Conservation (phyloP, 2,888 invertebrate genomes). For the Maniola hyperantus region DNA sequence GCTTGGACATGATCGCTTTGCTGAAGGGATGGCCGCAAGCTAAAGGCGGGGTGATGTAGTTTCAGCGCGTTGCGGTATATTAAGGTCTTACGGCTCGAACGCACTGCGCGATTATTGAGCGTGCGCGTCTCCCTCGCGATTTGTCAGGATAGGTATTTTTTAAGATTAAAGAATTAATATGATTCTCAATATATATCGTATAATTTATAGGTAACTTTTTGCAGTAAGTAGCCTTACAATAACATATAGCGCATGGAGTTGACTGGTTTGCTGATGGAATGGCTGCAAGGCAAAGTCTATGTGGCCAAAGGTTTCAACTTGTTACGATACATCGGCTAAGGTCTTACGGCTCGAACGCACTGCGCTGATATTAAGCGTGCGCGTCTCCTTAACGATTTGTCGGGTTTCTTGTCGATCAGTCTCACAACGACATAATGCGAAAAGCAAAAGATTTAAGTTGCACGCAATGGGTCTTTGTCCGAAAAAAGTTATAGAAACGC, state of each 20-base stretch:
- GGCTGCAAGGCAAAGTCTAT: background rate
- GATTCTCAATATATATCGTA: background rate
- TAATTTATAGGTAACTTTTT: background rate
- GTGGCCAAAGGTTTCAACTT: background rate
- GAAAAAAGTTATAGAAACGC: too few relatives aligned
- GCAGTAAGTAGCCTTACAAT: background rate
- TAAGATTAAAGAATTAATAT: slow-evolving; percentile 1
- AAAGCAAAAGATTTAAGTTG: too few relatives aligned
- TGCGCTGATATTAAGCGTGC: background rate
- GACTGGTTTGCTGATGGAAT: background rate
- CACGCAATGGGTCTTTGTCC: too few relatives aligned
- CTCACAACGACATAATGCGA: too few relatives aligned
- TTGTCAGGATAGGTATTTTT: too few relatives aligned
- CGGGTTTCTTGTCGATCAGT: too few relatives aligned
- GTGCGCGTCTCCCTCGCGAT: background rate
- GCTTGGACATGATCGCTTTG: slow-evolving; percentile 2
- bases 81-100: background rate
- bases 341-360: background rate
- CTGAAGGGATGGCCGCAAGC: slow-evolving; percentile 6
- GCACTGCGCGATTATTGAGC: background rate
- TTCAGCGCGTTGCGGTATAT: background rate
- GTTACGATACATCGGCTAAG: background rate
- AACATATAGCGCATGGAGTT: slow-evolving; percentile 8
- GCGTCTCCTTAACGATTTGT: background rate
- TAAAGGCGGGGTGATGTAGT: background rate